A percentile compares a stretch with the other conserved stretches of the same genome.
phyloP scores from a whole-genome alignment of 2,888 invertebrate species.

The Lasioglossum malachurum region DNA sequence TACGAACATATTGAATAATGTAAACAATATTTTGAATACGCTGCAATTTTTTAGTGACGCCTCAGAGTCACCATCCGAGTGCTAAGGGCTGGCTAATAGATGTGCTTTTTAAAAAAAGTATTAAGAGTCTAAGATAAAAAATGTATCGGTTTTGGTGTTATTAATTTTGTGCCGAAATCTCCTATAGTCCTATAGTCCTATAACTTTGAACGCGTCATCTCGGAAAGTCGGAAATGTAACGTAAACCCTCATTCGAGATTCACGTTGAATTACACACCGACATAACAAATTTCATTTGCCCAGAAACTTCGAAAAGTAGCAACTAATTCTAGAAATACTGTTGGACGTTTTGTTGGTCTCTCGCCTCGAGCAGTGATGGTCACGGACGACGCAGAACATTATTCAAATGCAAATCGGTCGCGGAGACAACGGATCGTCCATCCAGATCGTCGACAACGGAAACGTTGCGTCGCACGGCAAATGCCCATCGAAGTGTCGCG shows the following conservation, averaged over 20 bases:
- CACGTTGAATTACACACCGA: background rate
- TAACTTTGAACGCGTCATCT: no score
- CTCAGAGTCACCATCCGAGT: no score
- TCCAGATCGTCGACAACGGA: slow-evolving; percentile 25
- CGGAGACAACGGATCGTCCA: slow-evolving; percentile 9
- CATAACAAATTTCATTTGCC: background rate
- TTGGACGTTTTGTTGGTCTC: background rate
- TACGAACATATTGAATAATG: no score
- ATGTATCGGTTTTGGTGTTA: background rate
- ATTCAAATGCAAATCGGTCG: slow-evolving; percentile 1
- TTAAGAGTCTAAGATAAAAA: no score
- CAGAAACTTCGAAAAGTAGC: background rate
- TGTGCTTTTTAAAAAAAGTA: no score
- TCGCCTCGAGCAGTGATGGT: background rate
- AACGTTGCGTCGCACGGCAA: slow-evolving; percentile 23
- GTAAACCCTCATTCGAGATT: no score
- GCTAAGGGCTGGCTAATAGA: no score
- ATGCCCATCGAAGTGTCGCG: slow-evolving; percentile 3
- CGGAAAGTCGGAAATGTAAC: no score
- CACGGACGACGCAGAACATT: slow-evolving; percentile 16
- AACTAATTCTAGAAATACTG: background rate
- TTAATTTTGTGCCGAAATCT: no score
- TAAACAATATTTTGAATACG: no score
- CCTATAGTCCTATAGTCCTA: no score
- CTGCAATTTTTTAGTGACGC: no score